Evolutionary conservation across 2,888 invertebrate species (phyloP), one percentile per base, ranked within the genome.

Genomic region (Parnassius smintheus): DNA sequence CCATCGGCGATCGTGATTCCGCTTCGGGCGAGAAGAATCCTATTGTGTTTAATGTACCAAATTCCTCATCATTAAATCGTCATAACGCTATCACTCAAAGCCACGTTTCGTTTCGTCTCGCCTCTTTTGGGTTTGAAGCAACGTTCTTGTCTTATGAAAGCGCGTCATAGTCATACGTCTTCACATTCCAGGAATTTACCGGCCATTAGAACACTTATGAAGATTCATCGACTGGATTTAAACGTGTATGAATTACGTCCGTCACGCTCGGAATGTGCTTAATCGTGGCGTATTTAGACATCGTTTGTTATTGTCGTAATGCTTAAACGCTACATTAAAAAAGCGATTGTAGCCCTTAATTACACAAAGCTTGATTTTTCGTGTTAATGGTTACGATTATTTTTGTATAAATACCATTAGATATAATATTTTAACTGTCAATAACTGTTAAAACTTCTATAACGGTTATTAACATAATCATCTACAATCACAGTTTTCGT

Each of bases 21-120:
- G 85, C 83, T 87, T 84, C 81, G 81, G 81, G 83, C 76, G 78
- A 86, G 85, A 89, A 88, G 88, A 86, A 88, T 86, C 88, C 86
- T 89, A 88, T 87, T 86, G 90, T 89, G 86, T 84, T 85, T 87
- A 85, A 84, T 84, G 86, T 88, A 88, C 89, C 85, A 82, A 88
- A 91, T 89, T 87, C 87, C 83, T 82, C 83, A 82, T 86, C 84
- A 85, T 86, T 86, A 86, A 82, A 82, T 79, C 77, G 78, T 77
- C 81, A 80, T 78, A 78, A 77, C 75, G 61, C 65, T 66, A 80
- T 78, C 78, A 77, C 76, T 80, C 77, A 78, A 76, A 42, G 12
- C 18, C 13, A 22, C 22, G 50, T 51, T 51, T 44, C n/a, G 56
- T 48, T 59, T 4, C 18, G 35, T 55, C 18, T 48, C 45, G 25